A percentile compares a stretch with the other conserved stretches of the same genome.
Evolutionary conservation across 2,797 vertebrate genomes (phyloP).

Genomic region (Pseudocheirus occidentalis): DNA sequence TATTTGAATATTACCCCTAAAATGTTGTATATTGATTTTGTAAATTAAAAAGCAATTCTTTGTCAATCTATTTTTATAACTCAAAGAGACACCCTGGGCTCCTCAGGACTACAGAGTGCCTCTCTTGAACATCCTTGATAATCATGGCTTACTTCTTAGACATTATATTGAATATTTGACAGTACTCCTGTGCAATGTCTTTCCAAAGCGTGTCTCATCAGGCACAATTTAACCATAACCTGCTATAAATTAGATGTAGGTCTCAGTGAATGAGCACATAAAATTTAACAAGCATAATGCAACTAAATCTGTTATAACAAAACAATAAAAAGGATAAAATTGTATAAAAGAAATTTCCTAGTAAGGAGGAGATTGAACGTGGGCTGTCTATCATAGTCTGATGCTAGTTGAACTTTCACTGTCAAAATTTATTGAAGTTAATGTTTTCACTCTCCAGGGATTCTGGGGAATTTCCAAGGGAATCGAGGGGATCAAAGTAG

Average conservation of each 20-base stretch:
- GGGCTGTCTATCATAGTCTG: background rate
- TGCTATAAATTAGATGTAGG: conserved; percentile 19
- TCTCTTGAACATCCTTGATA: conserved; percentile 1
- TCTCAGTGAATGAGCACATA: background rate
- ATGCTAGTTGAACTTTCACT: background rate
- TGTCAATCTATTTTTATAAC: conserved; percentile 30
- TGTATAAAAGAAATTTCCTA: conserved; percentile 23
- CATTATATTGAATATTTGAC: background rate
- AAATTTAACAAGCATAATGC: conserved; percentile 29
- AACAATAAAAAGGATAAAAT: conserved; percentile 10
- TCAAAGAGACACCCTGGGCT: background rate
- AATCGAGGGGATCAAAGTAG: background rate
- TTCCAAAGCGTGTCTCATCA: background rate
- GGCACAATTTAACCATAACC: conserved; percentile 3
- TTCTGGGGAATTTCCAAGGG: background rate
- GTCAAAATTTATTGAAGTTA: background rate
- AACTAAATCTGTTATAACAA: conserved; percentile 17
- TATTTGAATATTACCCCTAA: background rate
- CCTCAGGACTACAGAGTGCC: background rate
- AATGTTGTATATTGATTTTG: conserved; percentile 46
- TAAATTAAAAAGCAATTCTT: conserved; percentile 20
- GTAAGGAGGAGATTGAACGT: background rate
- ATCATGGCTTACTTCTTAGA: conserved; percentile 45
- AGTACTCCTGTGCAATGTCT: conserved; percentile 16
- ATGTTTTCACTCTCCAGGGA: background rate